Percentiles rank a stretch among this genome's conserved stretches.
Evolutionary conservation across 2,888 invertebrate genomes (phyloP).

Genomic region (Chorisops tibialis): DNA sequence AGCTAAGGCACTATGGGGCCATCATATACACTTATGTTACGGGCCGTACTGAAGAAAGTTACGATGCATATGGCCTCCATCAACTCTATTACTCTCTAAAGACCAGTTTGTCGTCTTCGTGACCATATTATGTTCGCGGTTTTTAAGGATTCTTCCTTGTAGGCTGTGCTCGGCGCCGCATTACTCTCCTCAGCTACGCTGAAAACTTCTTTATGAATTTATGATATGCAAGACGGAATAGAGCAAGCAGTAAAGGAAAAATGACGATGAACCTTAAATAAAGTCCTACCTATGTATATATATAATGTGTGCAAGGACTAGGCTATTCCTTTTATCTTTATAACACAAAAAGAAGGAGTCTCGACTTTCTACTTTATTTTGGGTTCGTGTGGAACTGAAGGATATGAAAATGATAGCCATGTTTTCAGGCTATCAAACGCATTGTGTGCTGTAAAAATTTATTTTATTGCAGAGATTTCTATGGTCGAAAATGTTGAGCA

Average conservation of each 20-base stretch:
- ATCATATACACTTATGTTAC: not conserved
- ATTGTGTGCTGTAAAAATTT: constrained; percentile 2
- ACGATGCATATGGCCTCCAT: constrained; percentile 18
- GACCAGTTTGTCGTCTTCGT: constrained; percentile 19
- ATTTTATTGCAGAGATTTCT: too few species aligned
- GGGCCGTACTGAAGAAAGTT: not conserved
- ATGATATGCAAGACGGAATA: constrained; percentile 18
- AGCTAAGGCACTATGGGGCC: not conserved
- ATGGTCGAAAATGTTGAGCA: too few species aligned
- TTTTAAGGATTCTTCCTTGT: not conserved
- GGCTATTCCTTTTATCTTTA: not conserved
- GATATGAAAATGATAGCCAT: constrained; percentile 8
- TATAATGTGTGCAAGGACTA: too few species aligned
- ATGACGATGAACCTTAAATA: constrained; percentile 24
- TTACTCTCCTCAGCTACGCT: not conserved
- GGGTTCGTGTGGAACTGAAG: too few species aligned
- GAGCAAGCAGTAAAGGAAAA: constrained; percentile 20
- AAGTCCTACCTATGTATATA: not conserved
- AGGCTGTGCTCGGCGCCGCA: not conserved
- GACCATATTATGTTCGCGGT: constrained; percentile 19
- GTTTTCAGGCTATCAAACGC: constrained; percentile 14
- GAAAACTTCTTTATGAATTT: constrained; percentile 17
- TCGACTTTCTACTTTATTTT: too few species aligned
- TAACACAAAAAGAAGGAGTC: too few species aligned
- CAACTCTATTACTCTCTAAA: constrained; percentile 20